Conservation (phyloP, 2,797 vertebrate species). For the Neosalanx taihuensis region DNA sequence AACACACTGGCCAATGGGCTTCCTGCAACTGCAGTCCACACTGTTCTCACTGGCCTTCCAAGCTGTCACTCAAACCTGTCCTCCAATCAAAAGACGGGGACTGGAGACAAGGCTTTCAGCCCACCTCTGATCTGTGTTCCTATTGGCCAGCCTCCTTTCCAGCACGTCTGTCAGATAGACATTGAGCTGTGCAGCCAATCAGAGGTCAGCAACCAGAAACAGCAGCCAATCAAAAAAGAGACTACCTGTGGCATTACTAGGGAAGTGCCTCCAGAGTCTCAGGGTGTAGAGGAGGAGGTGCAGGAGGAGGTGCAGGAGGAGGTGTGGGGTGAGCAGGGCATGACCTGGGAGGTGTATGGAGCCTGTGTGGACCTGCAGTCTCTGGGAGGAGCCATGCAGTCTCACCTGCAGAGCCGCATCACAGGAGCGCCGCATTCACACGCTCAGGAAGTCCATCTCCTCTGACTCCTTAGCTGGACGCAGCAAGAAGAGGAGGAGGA, state of each 20-base stretch:
- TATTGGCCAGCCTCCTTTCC: conserved; percentile 9
- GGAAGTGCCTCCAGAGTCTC: conserved; percentile 6
- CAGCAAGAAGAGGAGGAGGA: conserved; percentile 71
- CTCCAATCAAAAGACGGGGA: conserved; percentile 13
- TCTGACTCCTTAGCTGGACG: conserved; percentile 67
- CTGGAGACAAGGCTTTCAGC: conserved; percentile 6
- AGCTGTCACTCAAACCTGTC: conserved; percentile 28
- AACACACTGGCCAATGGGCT: neutral
- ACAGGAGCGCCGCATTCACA: conserved; percentile 77
- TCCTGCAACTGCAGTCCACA: neutral
- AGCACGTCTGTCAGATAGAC: conserved; percentile 64
- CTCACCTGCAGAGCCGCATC: conserved; percentile 86
- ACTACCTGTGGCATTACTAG: too few species aligned
- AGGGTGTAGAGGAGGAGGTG: conserved; percentile 55
- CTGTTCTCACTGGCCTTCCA: conserved; percentile 37
- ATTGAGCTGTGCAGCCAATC: conserved; percentile 49
- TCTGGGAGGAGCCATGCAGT: conserved; percentile 86
- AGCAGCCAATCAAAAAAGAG: neutral
- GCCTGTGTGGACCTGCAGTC: conserved; percentile 83
- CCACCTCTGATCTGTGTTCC: conserved; percentile 36
- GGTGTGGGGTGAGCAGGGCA: conserved; percentile 88
- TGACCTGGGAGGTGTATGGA: conserved; percentile 93
- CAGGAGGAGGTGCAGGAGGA: conserved; percentile 72
- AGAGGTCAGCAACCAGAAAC: neutral
- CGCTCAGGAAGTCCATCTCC: conserved; percentile 79